Evolutionary conservation across 2,113 vertebrate species (phyloP).

Genomic region (Neogale vison): DNA sequence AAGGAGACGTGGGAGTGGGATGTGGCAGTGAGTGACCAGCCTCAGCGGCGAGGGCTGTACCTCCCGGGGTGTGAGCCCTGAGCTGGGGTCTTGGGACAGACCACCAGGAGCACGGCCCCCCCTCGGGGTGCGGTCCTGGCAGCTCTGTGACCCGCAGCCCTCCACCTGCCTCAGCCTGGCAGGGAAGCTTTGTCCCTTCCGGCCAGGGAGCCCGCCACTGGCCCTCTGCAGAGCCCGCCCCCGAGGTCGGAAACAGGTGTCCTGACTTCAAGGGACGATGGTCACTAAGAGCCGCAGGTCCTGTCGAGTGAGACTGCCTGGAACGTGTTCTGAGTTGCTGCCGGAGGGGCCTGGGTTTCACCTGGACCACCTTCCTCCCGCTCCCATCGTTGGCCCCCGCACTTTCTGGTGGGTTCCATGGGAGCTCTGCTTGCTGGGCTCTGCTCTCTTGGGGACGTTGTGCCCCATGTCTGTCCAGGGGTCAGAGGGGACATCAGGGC

Average conservation of each 20-base stretch:
- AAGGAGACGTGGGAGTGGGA: no score
- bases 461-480: neutral
- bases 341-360: neutral
- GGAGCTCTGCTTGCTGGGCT: neutral
- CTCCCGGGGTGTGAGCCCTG: neutral
- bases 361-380: neutral
- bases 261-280: accelerated
- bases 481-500: neutral
- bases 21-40: accelerated
- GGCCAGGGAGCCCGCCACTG: accelerated
- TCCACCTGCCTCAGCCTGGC: accelerated
- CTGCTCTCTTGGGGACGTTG: neutral
- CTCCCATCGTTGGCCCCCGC: neutral
- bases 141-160: neutral
- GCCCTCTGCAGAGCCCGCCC: neutral
- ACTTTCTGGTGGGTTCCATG: neutral
- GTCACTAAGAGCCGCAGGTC: neutral
- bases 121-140: neutral
- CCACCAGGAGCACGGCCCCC: accelerated
- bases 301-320: neutral
- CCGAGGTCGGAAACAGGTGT: accelerated
- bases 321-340: accelerated
- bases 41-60: neutral
- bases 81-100: neutral
- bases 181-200: neutral